Percentiles rank a stretch among this genome's conserved stretches.
phyloP scores from a whole-genome alignment of 2,113 vertebrate genomes.

The Callocephalon fimbriatum region DNA sequence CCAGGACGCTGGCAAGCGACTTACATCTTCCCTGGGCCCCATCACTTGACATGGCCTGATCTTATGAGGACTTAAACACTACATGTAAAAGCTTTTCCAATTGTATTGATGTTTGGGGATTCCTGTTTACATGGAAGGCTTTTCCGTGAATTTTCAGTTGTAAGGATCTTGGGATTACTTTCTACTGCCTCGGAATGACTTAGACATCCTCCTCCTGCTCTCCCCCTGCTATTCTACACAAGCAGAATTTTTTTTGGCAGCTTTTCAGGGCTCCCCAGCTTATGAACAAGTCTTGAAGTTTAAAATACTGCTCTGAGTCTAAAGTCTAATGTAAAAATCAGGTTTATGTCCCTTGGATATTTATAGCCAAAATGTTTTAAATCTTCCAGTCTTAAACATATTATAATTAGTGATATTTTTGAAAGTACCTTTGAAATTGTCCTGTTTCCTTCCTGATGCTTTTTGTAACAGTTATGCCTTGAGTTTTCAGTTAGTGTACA shows the following conservation, averaged over 20 bases:
- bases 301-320: neutral
- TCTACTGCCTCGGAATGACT: neutral
- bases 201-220: neutral
- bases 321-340: neutral
- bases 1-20: accelerated
- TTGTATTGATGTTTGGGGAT: neutral
- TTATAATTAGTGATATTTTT: neutral
- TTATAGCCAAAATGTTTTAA: neutral
- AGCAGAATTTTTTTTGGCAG: neutral
- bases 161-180: neutral
- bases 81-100: neutral
- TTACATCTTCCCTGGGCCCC: neutral
- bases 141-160: neutral
- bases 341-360: neutral
- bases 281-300: neutral
- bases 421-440: neutral
- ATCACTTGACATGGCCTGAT: neutral
- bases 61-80: neutral
- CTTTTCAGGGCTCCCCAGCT: neutral
- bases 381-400: neutral
- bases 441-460: neutral
- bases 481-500: neutral
- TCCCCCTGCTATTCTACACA: neutral
- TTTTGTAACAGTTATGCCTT: neutral
- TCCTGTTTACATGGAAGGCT: neutral